Evolutionary conservation across 2,113 vertebrate species (phyloP).

Genomic region (Syrrhaptes paradoxus): DNA sequence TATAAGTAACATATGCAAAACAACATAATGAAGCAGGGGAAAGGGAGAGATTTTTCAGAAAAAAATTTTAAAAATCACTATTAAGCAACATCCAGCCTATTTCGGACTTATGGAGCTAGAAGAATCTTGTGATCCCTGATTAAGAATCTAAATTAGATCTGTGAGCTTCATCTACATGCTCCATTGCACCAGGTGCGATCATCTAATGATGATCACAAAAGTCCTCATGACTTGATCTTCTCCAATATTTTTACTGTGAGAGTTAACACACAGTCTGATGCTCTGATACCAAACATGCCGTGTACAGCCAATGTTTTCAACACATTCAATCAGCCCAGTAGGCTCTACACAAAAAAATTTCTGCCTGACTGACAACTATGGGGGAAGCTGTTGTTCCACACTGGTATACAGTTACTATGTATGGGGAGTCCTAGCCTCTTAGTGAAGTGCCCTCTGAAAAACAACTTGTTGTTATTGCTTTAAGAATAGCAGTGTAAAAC

Average conservation of each 20-base stretch:
- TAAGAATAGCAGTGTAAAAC: background rate
- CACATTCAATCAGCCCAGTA: rapidly evolving
- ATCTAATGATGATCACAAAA: background rate
- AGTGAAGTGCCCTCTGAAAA: background rate
- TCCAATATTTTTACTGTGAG: background rate
- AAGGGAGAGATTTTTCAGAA: background rate
- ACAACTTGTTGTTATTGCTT: background rate
- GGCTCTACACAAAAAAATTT: background rate
- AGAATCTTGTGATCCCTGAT: background rate
- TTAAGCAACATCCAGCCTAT: background rate
- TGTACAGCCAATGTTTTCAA: background rate
- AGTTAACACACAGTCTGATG: background rate
- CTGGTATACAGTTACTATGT: background rate
- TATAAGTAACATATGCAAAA: background rate
- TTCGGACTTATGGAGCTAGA: background rate
- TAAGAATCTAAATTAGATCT: background rate
- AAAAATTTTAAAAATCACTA: background rate
- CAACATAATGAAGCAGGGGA: background rate
- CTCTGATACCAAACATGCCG: background rate
- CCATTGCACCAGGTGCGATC: background rate
- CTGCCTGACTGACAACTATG: background rate
- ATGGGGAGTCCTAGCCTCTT: background rate
- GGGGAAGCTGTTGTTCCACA: background rate
- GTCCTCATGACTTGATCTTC: background rate
- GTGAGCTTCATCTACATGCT: background rate